A percentile compares a stretch with the other conserved stretches of the same genome.
phyloP scores from a whole-genome alignment of 2,797 vertebrate genomes.

The Eulemur coronatus region DNA sequence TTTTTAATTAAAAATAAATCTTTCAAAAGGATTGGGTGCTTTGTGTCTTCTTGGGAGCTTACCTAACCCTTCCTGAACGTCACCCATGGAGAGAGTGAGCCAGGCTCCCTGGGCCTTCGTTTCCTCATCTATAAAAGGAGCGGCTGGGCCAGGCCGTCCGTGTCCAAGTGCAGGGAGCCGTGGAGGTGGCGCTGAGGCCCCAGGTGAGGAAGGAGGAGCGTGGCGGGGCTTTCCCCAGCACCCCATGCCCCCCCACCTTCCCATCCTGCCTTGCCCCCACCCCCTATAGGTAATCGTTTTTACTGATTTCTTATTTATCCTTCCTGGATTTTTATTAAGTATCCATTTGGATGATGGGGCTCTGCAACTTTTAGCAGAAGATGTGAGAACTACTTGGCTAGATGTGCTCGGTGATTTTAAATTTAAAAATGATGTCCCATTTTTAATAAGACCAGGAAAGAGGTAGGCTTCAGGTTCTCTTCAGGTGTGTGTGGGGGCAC shows the following conservation, averaged over 20 bases:
- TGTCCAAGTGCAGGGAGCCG: not conserved
- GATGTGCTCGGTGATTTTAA: not conserved
- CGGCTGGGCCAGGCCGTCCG: not conserved
- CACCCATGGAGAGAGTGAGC: not conserved
- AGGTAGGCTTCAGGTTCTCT: too few relatives aligned
- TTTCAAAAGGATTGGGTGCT: conserved; percentile 69
- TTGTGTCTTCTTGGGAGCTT: conserved; percentile 49
- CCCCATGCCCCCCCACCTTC: not conserved
- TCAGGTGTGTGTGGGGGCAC: not conserved
- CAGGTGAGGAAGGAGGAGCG: rapidly evolving
- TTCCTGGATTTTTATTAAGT: not conserved
- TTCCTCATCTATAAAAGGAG: not conserved
- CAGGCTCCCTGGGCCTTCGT: not conserved
- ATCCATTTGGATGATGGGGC: not conserved
- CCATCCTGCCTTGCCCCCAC: rapidly evolving
- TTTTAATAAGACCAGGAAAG: not conserved
- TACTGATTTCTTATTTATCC: not conserved
- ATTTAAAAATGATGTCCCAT: not conserved
- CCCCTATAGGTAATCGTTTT: not conserved
- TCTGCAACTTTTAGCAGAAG: not conserved
- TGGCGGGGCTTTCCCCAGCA: too few relatives aligned
- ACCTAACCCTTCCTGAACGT: not conserved
- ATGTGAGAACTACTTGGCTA: not conserved
- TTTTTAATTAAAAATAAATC: conserved; percentile 89
- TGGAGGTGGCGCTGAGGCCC: not conserved